Base-by-base conservation (phyloP, 2,888 invertebrate species). In the Trachelus stipa region DNA sequence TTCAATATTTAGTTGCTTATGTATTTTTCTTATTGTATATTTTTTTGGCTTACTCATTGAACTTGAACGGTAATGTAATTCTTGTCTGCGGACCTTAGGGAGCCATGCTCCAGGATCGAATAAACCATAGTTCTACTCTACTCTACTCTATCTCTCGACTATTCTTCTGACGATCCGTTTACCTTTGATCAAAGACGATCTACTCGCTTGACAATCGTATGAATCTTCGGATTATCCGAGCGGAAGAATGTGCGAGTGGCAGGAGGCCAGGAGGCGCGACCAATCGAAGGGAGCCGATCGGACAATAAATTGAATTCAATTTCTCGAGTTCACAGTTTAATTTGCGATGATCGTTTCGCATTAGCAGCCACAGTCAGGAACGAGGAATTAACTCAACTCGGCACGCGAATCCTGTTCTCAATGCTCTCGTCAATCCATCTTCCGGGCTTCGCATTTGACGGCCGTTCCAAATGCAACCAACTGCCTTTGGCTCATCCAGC, bases 391-490 rank as follows among this genome's bases (percentile, higher is more conserved):
- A 78, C 82, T 76, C 83, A 81, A 80, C 82, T 81, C 85, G 85
- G 87, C 89, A 89, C 89, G 89, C 88, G 85, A 89, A 85, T 85
- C 85, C 85, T 84, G 82, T 84, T 85, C 88, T 87, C 88, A 89
- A 84, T 84, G 82, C 84, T 85, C 88, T 87, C 88, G 89, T 90
- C 90, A 89, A 90, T 90, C 89, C 86, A 88, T 89, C 89, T 88
- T 87, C 86, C 85, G 83, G 79, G 87, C 84, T 85, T 85, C 85
- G 85, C 86, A 84, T 86, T 88, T 88, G 89, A 89, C 90, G 89
- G 87, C 87, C 87, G 87, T 88, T 90, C 87, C 87, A 85, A 89
- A 89, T 88, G 89, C 86, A 88, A 88, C 88, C 85, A 88, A 89
- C 88, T 86, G 88, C 84, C 84, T 85, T 6, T 15, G 40, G 15